These are phyloP conservation scores for Benthosema pterotum DNA, from an alignment of 2,797 vertebrate genomes.

Conservation along the genomic window DNA sequence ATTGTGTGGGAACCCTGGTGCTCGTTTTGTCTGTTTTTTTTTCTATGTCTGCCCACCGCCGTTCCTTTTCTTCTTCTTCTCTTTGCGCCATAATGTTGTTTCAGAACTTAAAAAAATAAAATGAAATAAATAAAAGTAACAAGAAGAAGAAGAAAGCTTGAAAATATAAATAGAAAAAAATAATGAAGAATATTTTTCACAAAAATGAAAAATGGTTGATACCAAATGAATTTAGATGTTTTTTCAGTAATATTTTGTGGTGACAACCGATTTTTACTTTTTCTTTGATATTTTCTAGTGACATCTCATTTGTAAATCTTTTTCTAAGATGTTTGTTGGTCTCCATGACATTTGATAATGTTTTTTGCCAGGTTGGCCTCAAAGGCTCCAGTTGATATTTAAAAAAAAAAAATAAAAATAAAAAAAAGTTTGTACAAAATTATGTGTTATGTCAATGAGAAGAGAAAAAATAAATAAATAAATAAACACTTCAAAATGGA, in stretches of 20 bases:
- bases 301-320: conserved; percentile 99
- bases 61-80: conserved; percentile 64
- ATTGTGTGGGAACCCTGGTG: no score
- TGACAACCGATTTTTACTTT: conserved; percentile 75
- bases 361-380: conserved; percentile 95
- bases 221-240: conserved; percentile 81
- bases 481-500: conserved; percentile 59
- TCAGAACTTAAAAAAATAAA: conserved; percentile 16
- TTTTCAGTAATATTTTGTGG: conserved; percentile 84
- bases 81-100: conserved; percentile 76
- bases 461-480: conserved; percentile 75
- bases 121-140: conserved; percentile 10
- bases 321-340: conserved; percentile 91
- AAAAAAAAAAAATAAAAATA: no score
- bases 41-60: conserved; percentile 68
- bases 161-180: conserved; percentile 59
- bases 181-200: conserved; percentile 63
- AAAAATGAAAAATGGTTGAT: conserved; percentile 75
- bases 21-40: conserved; percentile 43
- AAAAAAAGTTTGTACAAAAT: conserved; percentile 98
- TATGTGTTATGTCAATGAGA: conserved; percentile 92
- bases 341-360: conserved; percentile 94
- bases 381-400: conserved; percentile 97
- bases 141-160: conserved; percentile 20
- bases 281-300: conserved; percentile 92